A percentile compares a stretch with the other conserved stretches of the same genome.
phyloP scores from a whole-genome alignment of 1,140 invertebrate species.

The Aphis craccivora region DNA sequence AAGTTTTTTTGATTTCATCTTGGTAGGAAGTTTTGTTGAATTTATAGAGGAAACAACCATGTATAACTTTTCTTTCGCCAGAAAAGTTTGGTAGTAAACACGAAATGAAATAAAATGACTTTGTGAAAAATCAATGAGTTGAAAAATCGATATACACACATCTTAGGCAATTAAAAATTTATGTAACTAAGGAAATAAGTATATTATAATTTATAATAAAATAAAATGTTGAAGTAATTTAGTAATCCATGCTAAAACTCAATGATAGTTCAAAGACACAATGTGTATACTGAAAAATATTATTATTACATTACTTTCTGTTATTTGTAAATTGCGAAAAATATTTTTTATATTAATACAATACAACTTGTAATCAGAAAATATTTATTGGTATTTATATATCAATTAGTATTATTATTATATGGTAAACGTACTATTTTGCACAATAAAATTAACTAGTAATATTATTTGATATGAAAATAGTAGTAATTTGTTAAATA shows the following conservation, averaged over 20 bases:
- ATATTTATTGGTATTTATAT: background rate
- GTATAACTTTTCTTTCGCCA: conserved; percentile 16
- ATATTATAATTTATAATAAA: background rate
- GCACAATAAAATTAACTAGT: background rate
- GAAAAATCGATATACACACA: background rate
- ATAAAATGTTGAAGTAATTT: background rate
- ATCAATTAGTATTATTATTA: no score
- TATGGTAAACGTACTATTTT: background rate
- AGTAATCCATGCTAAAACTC: background rate
- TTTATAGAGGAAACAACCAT: background rate
- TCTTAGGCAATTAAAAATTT: background rate
- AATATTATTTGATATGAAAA: background rate
- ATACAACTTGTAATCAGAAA: background rate
- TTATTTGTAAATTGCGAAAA: background rate
- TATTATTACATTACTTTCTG: background rate
- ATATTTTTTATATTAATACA: background rate
- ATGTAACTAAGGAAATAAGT: background rate
- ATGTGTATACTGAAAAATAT: background rate
- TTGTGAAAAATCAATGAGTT: background rate
- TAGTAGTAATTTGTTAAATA: background rate
- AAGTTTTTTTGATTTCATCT: conserved; percentile 40
- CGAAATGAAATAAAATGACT: conserved; percentile 21
- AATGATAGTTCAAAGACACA: background rate
- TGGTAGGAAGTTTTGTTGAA: conserved; percentile 36
- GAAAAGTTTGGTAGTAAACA: conserved; percentile 44